These are phyloP conservation scores for Hemithea aestivaria DNA, from an alignment of 2,888 invertebrate species.

Conservation along the genomic window DNA sequence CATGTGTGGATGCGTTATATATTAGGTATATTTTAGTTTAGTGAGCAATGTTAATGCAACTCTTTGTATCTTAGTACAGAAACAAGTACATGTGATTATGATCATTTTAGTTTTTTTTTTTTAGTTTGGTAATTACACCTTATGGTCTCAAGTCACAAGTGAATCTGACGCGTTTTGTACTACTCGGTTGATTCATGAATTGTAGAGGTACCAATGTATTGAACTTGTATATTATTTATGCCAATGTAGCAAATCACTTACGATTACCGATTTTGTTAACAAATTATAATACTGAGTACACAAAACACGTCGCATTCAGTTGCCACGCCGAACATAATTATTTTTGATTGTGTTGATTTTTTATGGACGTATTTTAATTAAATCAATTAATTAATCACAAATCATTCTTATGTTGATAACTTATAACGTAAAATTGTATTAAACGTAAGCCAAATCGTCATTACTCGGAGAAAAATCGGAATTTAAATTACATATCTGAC, in stretches of 20 bases:
- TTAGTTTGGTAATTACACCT: conserved; percentile 26
- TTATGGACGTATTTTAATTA: conserved; percentile 27
- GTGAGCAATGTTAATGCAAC: conserved; percentile 49
- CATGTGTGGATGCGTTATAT: conserved; percentile 74
- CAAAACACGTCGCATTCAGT: conserved; percentile 36
- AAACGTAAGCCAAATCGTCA: conserved; percentile 70
- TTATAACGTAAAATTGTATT: conserved; percentile 46
- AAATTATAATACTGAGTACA: conserved; percentile 1
- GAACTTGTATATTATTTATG: no score
- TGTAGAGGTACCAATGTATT: no score
- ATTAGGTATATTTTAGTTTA: conserved; percentile 36
- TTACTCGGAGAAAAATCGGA: conserved; percentile 77
- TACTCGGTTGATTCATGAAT: conserved; percentile 1
- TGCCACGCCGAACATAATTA: conserved; percentile 33
- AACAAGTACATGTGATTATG: conserved; percentile 73
- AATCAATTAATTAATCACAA: conserved; percentile 31
- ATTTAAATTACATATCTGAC: conserved; percentile 79
- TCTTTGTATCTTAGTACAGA: conserved; percentile 72
- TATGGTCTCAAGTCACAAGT: conserved; percentile 29
- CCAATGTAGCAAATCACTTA: no score
- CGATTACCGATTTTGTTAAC: no score
- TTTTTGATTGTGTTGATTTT: conserved; percentile 38
- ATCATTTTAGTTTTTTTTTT: conserved; percentile 49
- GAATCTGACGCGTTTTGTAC: conserved; percentile 41
- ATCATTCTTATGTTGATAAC: conserved; percentile 50